Evolutionary conservation across 2,113 vertebrate species (phyloP), one percentile per base, ranked within the genome.

Genomic region (Galemys pyrenaicus): DNA sequence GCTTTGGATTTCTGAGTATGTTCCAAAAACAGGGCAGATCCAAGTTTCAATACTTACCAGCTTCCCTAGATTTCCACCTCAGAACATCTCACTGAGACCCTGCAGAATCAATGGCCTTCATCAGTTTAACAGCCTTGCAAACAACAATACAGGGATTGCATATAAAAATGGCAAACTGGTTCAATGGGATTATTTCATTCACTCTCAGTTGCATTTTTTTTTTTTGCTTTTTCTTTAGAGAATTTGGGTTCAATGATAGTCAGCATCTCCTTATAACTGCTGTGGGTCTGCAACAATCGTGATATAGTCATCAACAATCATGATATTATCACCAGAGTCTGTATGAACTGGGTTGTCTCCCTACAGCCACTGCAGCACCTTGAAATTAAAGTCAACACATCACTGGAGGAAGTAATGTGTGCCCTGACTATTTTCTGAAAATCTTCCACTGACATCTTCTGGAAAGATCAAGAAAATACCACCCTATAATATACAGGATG

Each of bases 391-490:
- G 16, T 30, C 37, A 81, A 46, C n/a, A 56, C 87, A 35, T 64
- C n/a, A 44, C 1, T 19, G n/a, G 44, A 92, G 60, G 49, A 78
- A 84, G 58, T 10, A 92, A 83, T 22, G 26, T 60, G 75, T 32
- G n/a, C 64, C 88, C 84, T 67, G 20, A 9, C 28, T 58, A 20
- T 70, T 84, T 90, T 92, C 88, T 80, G 46, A 87, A 89, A 92
- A 51, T 83, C 75, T 96, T 87, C 41, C 93, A 62, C 81, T 87
- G 93, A 87, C 81, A 41, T 26, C 88, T 94, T 95, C 88, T 92
- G 87, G 91, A 60, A 95, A 84, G 65, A 94, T 60, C 24, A 70
- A 81, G 84, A 67, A 89, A 91, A 94, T 30, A 49, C 64, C 82
- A 46, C 16, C 64, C 22, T 10, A 12, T 46, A 37, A 58, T 26